phyloP scores from a whole-genome alignment of 2,888 invertebrate genomes.

The Tachystola acroxantha region DNA sequence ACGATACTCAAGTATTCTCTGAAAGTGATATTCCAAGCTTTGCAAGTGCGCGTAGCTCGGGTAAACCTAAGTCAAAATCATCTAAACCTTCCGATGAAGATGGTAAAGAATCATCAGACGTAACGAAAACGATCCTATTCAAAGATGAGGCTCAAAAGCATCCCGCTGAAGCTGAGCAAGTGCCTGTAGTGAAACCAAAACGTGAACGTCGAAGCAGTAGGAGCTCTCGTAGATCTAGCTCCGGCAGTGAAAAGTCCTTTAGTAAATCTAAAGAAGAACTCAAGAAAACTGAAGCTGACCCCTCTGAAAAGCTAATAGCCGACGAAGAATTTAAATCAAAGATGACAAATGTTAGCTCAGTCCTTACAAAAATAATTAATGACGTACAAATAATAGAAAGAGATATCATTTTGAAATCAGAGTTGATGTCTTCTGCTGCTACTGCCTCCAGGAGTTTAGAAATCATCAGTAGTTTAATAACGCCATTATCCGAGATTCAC shows the following conservation, averaged over 20 bases:
- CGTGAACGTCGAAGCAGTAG: slow-evolving; percentile 60
- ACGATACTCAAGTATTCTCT: slow-evolving; percentile 75
- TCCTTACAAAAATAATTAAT: slow-evolving; percentile 69
- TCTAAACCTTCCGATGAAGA: slow-evolving; percentile 49
- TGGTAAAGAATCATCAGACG: slow-evolving; percentile 46
- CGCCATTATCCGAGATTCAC: slow-evolving; percentile 81
- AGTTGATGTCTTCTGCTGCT: slow-evolving; percentile 81
- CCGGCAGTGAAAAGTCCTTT: slow-evolving; percentile 70
- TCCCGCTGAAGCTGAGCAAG: slow-evolving; percentile 21
- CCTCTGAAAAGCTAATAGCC: slow-evolving; percentile 22
- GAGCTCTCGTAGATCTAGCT: slow-evolving; percentile 60
- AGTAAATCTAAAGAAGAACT: slow-evolving; percentile 50
- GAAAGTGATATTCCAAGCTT: slow-evolving; percentile 82
- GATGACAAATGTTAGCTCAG: slow-evolving; percentile 34
- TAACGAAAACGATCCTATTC: slow-evolving; percentile 41
- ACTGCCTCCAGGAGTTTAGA: slow-evolving; percentile 83
- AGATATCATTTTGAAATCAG: slow-evolving; percentile 81
- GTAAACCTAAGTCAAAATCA: slow-evolving; percentile 56
- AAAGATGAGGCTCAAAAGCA: slow-evolving; percentile 44
- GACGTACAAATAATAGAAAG: slow-evolving; percentile 80
- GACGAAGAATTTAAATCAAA: slow-evolving; percentile 41
- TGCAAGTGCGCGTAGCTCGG: slow-evolving; percentile 81
- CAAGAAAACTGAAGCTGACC: slow-evolving; percentile 18
- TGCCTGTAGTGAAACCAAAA: slow-evolving; percentile 33
- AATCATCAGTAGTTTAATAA: slow-evolving; percentile 79